Evolutionary conservation across 2,888 invertebrate genomes (phyloP).

Genomic region (Lumbricus terrestris): DNA sequence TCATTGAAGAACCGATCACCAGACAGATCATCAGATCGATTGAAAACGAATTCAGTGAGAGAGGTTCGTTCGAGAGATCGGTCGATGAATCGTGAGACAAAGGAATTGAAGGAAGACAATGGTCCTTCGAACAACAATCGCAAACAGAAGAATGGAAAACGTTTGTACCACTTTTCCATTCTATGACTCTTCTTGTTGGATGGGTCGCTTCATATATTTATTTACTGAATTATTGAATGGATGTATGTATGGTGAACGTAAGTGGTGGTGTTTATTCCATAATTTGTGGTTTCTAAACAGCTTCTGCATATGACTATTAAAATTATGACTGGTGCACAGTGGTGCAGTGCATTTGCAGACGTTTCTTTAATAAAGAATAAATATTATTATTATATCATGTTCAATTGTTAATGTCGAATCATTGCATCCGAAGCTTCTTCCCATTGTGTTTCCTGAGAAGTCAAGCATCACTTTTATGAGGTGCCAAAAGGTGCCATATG

Average conservation of each 20-base stretch:
- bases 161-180: not conserved
- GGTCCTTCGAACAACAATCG: not conserved
- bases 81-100: not conserved
- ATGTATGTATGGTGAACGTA: too few species aligned
- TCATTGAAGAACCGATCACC: not conserved
- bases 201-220: not conserved
- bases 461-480: not conserved
- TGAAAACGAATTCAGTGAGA: not conserved
- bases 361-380: too few species aligned
- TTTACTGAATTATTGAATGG: not conserved
- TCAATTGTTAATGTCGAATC: too few species aligned
- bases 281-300: not conserved
- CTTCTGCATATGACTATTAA: too few species aligned
- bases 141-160: not conserved
- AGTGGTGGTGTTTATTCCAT: not conserved
- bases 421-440: too few species aligned
- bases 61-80: not conserved
- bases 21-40: not conserved
- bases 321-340: too few species aligned
- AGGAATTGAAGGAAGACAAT: not conserved
- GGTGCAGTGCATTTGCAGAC: too few species aligned
- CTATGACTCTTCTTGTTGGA: not conserved
- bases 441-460: not conserved
- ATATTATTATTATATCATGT: too few species aligned
- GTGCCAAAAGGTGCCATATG: too few species aligned